Conservation (phyloP, 2,888 invertebrate genomes). For the Toxonevra muliebris region DNA sequence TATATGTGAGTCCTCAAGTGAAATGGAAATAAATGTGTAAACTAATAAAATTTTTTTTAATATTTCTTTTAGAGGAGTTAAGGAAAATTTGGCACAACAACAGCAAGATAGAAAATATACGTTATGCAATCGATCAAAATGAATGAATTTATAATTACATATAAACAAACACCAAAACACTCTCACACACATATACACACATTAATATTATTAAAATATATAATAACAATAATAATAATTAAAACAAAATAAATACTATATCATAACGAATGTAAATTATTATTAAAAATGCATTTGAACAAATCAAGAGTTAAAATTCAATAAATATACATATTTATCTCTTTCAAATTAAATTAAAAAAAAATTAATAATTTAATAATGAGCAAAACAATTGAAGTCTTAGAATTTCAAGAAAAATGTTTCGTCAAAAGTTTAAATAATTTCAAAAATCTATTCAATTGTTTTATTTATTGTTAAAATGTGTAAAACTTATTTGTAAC, state of each 20-base stretch:
- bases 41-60: slow-evolving; percentile 1
- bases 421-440: too few species aligned
- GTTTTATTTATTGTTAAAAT: too few species aligned
- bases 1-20: slow-evolving; percentile 75
- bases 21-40: neutral
- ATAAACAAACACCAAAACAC: slow-evolving; percentile 19
- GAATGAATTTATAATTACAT: slow-evolving; percentile 11
- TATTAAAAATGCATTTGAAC: neutral
- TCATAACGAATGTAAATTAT: neutral
- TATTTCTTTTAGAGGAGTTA: slow-evolving; percentile 39
- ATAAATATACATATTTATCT: neutral
- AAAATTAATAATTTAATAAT: too few species aligned
- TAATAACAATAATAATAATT: neutral
- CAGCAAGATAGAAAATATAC: slow-evolving; percentile 29
- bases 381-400: too few species aligned
- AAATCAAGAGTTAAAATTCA: neutral
- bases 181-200: slow-evolving; percentile 24
- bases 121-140: slow-evolving; percentile 25
- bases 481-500: too few species aligned
- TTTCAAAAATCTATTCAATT: too few species aligned
- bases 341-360: too few species aligned
- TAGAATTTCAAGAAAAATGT: too few species aligned
- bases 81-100: slow-evolving; percentile 43
- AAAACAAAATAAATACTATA: neutral
- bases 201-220: slow-evolving; percentile 4